Conservation (phyloP, 2,797 vertebrate species). For the Mus minutoides region DNA sequence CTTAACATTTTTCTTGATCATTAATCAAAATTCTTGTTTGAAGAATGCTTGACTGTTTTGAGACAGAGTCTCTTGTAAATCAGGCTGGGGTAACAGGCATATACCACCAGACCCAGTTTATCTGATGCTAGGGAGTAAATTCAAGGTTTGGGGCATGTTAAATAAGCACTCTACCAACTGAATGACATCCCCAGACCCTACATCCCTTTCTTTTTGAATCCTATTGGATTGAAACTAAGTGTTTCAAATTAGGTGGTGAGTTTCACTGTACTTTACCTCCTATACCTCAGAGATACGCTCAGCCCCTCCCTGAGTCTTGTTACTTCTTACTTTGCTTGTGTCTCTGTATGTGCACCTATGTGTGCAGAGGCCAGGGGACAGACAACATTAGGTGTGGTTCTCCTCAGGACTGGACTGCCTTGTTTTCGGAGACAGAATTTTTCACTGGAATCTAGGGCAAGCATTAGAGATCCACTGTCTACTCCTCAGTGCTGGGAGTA, state of each 20-base stretch:
- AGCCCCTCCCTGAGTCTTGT: not conserved
- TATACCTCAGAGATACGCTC: not conserved
- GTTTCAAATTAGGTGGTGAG: constrained; percentile 23
- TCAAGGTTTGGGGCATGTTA: not conserved
- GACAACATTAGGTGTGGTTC: not conserved
- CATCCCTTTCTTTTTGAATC: not conserved
- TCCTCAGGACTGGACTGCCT: not conserved
- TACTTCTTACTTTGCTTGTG: not conserved
- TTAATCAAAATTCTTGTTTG: constrained; percentile 19
- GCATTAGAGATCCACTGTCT: not conserved
- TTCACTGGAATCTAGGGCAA: not conserved
- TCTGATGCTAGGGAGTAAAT: not conserved
- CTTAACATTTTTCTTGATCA: constrained; percentile 43
- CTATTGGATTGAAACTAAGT: constrained; percentile 27
- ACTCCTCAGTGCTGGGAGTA: not conserved
- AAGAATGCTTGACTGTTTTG: not conserved
- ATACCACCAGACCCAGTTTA: not conserved
- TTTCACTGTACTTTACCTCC: constrained; percentile 17
- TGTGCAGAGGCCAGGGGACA: not conserved
- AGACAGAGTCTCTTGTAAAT: not conserved
- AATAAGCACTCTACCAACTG: not conserved
- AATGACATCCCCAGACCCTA: not conserved
- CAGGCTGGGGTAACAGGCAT: not conserved
- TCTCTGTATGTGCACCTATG: not conserved
- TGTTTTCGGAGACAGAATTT: not conserved